A percentile compares a stretch with the other conserved stretches of the same genome.
These are phyloP conservation scores for Gymnothorax reevesii DNA, from an alignment of 2,797 vertebrate species.

Conservation along the genomic window DNA sequence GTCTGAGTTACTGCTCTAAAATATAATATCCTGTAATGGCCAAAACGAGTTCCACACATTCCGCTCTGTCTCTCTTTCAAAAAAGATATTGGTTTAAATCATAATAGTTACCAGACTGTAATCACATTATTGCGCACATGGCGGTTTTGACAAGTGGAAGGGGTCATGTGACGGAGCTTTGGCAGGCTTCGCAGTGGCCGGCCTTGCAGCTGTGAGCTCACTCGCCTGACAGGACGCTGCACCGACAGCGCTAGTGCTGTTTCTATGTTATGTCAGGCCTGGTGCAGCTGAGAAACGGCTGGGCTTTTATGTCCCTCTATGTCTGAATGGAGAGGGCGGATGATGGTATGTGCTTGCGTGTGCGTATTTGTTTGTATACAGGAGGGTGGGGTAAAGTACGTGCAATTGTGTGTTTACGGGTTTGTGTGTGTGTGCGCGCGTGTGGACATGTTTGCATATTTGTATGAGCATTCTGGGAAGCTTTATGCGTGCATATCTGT, in stretches of 20 bases:
- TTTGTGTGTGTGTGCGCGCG: conserved; percentile 21
- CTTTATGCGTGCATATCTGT: too few relatives aligned
- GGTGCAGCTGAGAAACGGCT: not conserved
- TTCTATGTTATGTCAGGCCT: conserved; percentile 12
- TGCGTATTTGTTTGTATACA: not conserved
- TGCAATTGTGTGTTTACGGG: not conserved
- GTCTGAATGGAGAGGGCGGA: not conserved
- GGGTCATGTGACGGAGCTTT: conserved; percentile 97
- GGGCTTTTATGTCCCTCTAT: not conserved
- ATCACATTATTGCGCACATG: conserved; percentile 97
- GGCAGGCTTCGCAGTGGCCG: conserved; percentile 80
- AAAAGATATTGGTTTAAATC: conserved; percentile 97
- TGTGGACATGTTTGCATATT: too few relatives aligned
- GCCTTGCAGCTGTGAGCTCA: conserved; percentile 91
- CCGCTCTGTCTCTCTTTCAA: conserved; percentile 85
- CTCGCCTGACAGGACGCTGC: conserved; percentile 28
- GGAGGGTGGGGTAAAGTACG: not conserved
- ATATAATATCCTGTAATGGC: too few relatives aligned
- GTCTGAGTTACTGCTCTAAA: too few relatives aligned
- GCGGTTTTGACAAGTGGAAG: conserved; percentile 88
- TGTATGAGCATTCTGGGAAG: too few relatives aligned
- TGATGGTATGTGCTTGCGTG: conserved; percentile 27
- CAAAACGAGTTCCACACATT: conserved; percentile 66
- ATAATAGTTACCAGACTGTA: conserved; percentile 97
- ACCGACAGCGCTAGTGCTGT: conserved; percentile 5